phyloP scores from a whole-genome alignment of 1,140 invertebrate genomes.

The Tetramorium alpestre region DNA sequence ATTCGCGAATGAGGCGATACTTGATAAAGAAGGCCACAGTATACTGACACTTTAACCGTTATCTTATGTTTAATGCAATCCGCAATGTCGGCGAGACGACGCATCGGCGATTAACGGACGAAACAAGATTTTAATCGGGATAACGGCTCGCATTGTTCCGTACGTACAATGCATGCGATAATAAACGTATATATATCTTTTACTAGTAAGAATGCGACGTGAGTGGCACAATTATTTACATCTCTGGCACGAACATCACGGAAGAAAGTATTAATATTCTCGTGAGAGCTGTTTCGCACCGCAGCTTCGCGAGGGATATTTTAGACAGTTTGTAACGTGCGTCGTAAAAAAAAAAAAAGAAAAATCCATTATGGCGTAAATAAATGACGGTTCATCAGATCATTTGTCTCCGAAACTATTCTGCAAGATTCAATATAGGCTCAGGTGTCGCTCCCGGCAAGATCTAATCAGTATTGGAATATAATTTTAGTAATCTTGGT shows the following conservation, averaged over 20 bases:
- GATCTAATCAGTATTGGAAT: conserved; percentile 64
- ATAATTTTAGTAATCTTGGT: conserved; percentile 65
- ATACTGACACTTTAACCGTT: conserved; percentile 24
- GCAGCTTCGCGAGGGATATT: background rate
- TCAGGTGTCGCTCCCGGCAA: conserved; percentile 55
- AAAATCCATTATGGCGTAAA: conserved; percentile 17
- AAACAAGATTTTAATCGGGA: conserved; percentile 42
- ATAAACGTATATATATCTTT: conserved; percentile 18
- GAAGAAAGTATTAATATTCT: background rate
- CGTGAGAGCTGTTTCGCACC: background rate
- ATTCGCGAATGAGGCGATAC: background rate
- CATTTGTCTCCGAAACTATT: conserved; percentile 61
- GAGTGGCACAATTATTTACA: background rate
- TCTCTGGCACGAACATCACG: background rate
- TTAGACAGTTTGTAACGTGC: background rate
- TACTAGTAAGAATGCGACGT: background rate
- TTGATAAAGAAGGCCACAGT: background rate
- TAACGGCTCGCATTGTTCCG: conserved; percentile 40
- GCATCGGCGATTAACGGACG: conserved; percentile 17
- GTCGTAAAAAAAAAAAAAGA: background rate
- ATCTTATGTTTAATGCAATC: conserved; percentile 39
- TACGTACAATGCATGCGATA: background rate
- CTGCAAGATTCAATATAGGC: conserved; percentile 28
- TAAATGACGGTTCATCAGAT: conserved; percentile 46
- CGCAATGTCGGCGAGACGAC: background rate